Base-by-base conservation (phyloP, 2,888 invertebrate species). In the Cepaea hortensis region DNA sequence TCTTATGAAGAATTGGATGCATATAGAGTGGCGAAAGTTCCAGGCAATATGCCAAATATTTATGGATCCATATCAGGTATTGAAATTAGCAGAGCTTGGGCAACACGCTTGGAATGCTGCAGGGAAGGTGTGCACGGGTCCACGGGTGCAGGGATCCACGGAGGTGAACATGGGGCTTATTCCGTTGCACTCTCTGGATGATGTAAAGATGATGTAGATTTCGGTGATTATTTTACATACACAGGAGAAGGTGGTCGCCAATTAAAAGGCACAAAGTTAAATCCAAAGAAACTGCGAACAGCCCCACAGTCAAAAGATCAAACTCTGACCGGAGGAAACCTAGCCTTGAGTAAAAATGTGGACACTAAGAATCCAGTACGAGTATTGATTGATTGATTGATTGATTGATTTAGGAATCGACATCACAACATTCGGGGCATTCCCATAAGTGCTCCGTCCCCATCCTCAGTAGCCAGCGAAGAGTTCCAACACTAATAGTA, bases 171-270 rank as follows among this genome's bases (percentile, higher is more conserved):
- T n/a, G 95, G 95, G 13, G 94, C 94, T 7, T 95, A 94, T 88
- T 95, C 94, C 11, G 91, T 95, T 11, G 94, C 94, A 3, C 90
- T 95, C 77, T 94, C 94, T 73, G 95, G 95, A 5, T 94, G 94
- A 0, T 95, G 95, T 89, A 94, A 94, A 87, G 95, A 95, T 89
- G 94, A 95, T 89, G 90, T 94, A 55, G 95, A 95, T 88, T 89
- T 93, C 55, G 95, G 95, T 46, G 94, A 94, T 13, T 92, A 92
- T 85, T 95, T 95, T 89, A 95, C 94, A 11, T 95, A 94, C 91
- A 95, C 95, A 46, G 95, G 95, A 87, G 94, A 94, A 93, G 93
- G 95, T 75, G 95, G 95, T 11, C 89, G 95, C 87, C 94, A 95
- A 88, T 90, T 95, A 46, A 94, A 93, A 88, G 95, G 95, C 70